Evolutionary conservation across 1,140 invertebrate species (phyloP), one percentile per base, ranked within the genome.

Genomic region (Sycophila sp.): DNA sequence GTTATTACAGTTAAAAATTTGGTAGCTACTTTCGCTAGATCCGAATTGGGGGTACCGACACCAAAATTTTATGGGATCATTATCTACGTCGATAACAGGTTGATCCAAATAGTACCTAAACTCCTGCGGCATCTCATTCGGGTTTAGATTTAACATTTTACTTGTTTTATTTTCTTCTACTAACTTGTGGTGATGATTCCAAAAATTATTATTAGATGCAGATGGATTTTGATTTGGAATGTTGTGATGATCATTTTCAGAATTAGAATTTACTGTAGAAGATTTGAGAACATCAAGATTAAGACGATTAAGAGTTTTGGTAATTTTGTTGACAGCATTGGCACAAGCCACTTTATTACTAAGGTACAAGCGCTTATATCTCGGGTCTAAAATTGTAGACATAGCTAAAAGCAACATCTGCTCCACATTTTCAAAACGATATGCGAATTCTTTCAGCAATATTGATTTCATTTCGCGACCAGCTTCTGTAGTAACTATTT

Each of bases 351-450:
- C 17, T 47, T 30, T 58, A 28, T 70, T 36, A 8, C 24, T 26
- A 34, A 73, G 62, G 45, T 71, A 34, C 13, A 74, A 28, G 70
- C 63, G 66, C 58, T 79, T 76, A 34, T 69, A 79, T 19, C 73
- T 19, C 1, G 77, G 77, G 59, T 79, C 77, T 19, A 77, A 49
- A 22, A 79, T 72, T 19, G 76, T 77, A 22, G 63, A 38, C 11
- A 76, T 65, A 22, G 69, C 71, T 15, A 77, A 32, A 22, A 72
- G 66, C 28, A 49, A 64, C 28, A 70, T 68, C 3, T 40, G 10
- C 34, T 76, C 58, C 34, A 76, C 65, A 13, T 76, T 71, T 26
- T 62, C 47, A 32, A 76, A 71, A 67, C 66, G 42, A 36, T 24
- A 58, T 11, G 36, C 36, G 36, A 40, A 34, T 59, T 34, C n/a